Base-by-base conservation (phyloP, 2,888 invertebrate genomes). In the Neoitamus cyanurus region DNA sequence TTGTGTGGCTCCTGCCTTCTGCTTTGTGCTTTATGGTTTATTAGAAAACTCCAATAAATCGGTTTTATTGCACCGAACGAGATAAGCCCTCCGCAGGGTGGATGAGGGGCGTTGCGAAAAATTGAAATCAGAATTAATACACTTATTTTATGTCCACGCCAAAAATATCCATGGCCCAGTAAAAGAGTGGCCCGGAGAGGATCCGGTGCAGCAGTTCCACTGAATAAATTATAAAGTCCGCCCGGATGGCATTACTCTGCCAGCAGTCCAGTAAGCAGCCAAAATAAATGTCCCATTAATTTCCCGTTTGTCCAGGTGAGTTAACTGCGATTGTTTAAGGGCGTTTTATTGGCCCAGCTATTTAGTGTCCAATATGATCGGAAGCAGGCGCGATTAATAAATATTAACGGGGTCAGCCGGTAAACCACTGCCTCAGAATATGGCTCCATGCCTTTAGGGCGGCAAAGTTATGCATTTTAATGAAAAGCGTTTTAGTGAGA, bases 361-460 rank as follows among this genome's bases (percentile, higher is more conserved):
- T 58, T 58, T 58, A 58, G 58, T 58, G 58, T 58, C 58, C 58
- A 58, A 58, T 58, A 58, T 58, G 58, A 58, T 58, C 58, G 58
- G 15, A 58, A 58, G 15, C 58, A 58, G 25, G 6, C 15, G 25
- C 58, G 58, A 58, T 58, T 58, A 58, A 58, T 58, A 58, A 58
- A 58, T 15, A 58, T 58, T 58, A 58, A 58, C 20, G 15, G 1
- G 58, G 3, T 20, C 1, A 25, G 5, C 15, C 58, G 9, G 58
- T 58, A 58, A 58, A 58, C 20, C 58, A 58, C 20, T 58, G 15
- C 58, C 15, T 48, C 20, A 58, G 58, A 58, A 20, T 58, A 20
- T 7, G 25, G 25, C 25, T 58, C 25, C 20, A 58, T 58, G 20
- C 25, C 58, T 25, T 42, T 4, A 9, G 58, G 58, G 58, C 58